phyloP scores from a whole-genome alignment of 2,888 invertebrate genomes.

The Apantesis nais region DNA sequence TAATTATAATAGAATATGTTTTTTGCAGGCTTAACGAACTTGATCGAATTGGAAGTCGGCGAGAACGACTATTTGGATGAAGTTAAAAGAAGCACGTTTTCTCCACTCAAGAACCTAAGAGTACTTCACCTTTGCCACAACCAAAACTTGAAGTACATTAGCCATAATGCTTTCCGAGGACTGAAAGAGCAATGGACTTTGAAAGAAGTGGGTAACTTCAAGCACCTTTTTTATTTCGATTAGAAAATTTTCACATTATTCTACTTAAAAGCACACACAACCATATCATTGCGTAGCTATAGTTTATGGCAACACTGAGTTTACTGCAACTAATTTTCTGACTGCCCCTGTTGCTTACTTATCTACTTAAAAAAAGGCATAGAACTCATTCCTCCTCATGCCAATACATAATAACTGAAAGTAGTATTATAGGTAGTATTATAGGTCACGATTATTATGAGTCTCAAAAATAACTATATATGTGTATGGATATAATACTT shows the following conservation, averaged over 20 bases:
- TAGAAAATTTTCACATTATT: neutral
- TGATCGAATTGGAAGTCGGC: constrained; percentile 87
- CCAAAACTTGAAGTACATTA: constrained; percentile 82
- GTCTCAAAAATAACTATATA: too few species aligned
- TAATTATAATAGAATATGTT: constrained; percentile 47
- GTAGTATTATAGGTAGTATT: neutral
- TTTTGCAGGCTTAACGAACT: constrained; percentile 79
- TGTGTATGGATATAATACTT: too few species aligned
- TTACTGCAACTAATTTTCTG: neutral
- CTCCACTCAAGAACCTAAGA: constrained; percentile 75
- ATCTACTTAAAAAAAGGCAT: neutral
- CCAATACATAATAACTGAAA: neutral
- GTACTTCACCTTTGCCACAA: constrained; percentile 83
- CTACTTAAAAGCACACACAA: neutral
- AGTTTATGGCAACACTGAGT: neutral
- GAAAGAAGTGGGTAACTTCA: constrained; percentile 76
- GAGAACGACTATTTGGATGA: constrained; percentile 83
- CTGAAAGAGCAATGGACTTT: constrained; percentile 81
- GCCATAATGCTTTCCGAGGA: constrained; percentile 85
- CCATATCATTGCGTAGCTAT: neutral
- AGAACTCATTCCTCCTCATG: neutral
- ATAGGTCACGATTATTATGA: too few species aligned
- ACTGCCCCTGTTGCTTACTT: neutral
- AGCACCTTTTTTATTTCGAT: neutral
- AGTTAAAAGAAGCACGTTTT: constrained; percentile 84